Evolutionary conservation across 2,888 invertebrate species (phyloP), one percentile per base, ranked within the genome.

Genomic region (Sinodicranocentrus sp.): DNA sequence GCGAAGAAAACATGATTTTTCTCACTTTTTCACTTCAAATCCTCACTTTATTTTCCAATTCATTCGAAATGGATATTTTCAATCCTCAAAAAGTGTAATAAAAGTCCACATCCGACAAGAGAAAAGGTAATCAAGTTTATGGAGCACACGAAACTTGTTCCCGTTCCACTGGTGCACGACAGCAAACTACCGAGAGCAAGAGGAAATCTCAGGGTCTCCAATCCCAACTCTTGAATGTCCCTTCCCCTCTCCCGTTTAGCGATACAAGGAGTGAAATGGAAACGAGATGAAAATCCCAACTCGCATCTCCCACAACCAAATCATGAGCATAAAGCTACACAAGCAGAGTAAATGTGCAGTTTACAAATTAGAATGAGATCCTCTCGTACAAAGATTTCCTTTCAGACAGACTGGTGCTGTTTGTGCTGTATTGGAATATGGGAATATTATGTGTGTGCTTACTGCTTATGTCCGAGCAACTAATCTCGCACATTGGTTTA

Each of bases 1-100:
- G n/a, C n/a, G n/a, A n/a, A n/a, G n/a, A n/a, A n/a, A 88, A 86
- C 77, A 82, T 82, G n/a, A 33, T 72, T 59, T 59, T 15, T 23
- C 59, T 6, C 21, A 59, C 2, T 23, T n/a, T n/a, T 21, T 23
- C 23, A 19, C 21, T 59, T 59, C 59, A n/a, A n/a, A n/a, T n/a
- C n/a, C n/a, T n/a, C n/a, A n/a, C n/a, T n/a, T n/a, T n/a, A n/a
- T n/a, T n/a, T n/a, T n/a, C n/a, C n/a, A n/a, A n/a, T n/a, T n/a
- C n/a, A n/a, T n/a, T n/a, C n/a, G n/a, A n/a, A n/a, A n/a, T n/a
- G n/a, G n/a, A n/a, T n/a, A n/a, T n/a, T n/a, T n/a, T n/a, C n/a
- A n/a, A n/a, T n/a, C n/a, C n/a, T n/a, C n/a, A n/a, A n/a, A n/a
- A n/a, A n/a, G n/a, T n/a, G n/a, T n/a, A n/a, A n/a, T n/a, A n/a